Conservation (phyloP, 2,113 vertebrate genomes). For the Callipepla californica region DNA sequence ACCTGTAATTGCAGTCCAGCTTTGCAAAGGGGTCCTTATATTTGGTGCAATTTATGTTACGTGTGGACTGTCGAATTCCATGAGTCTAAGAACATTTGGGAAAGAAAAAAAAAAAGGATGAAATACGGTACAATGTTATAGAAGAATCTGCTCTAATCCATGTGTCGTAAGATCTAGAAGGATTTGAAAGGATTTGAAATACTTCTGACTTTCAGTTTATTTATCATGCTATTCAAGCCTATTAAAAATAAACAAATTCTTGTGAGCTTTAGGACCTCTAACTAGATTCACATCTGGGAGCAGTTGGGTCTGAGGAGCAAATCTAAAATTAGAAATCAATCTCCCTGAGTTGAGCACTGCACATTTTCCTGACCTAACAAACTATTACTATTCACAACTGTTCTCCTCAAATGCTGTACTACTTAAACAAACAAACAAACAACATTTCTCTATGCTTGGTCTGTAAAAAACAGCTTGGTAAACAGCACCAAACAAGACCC, state of each 20-base stretch:
- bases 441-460: background rate
- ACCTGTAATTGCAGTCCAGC: background rate
- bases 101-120: background rate
- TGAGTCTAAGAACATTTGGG: background rate
- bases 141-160: background rate
- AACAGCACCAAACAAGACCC: background rate
- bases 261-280: background rate
- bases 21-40: background rate
- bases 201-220: background rate
- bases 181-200: background rate
- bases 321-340: background rate
- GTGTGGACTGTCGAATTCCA: background rate
- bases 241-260: background rate
- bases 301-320: background rate
- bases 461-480: background rate
- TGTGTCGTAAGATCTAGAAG: background rate
- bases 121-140: background rate
- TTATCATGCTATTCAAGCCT: background rate
- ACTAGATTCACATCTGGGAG: background rate
- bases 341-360: background rate
- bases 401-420: background rate
- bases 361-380: background rate
- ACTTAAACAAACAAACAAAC: background rate
- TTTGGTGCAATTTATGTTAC: background rate
- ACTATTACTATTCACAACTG: background rate